phyloP scores from a whole-genome alignment of 2,113 vertebrate species.

The Chascanopsetta lugubris region DNA sequence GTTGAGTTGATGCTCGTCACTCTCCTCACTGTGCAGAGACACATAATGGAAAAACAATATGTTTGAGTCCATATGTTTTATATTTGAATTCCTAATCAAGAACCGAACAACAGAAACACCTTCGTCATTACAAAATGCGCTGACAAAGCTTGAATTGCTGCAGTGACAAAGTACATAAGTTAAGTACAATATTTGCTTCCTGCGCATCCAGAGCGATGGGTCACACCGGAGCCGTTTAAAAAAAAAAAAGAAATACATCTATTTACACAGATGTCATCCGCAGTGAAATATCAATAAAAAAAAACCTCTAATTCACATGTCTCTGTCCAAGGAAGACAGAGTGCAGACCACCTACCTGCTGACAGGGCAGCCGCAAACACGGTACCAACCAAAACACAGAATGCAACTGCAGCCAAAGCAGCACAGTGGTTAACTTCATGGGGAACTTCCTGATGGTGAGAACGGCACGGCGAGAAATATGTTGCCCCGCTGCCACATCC shows the following conservation, averaged over 20 bases:
- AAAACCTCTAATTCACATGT: conserved; percentile 26
- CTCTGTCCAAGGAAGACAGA: conserved; percentile 41
- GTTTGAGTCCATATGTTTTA: not conserved
- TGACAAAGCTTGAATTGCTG: not conserved
- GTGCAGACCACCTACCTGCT: conserved; percentile 56
- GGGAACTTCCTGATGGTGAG: conserved; percentile 35
- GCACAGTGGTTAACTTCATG: conserved; percentile 25
- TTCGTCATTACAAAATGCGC: not conserved
- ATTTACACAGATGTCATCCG: conserved; percentile 4
- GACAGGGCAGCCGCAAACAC: conserved; percentile 51
- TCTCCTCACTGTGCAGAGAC: conserved; percentile 62
- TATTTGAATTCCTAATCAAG: conserved; percentile 1
- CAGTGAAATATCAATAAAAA: conserved; percentile 7
- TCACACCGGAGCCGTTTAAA: not conserved
- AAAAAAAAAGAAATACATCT: no score
- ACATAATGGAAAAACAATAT: conserved; percentile 23
- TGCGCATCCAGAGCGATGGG: not conserved
- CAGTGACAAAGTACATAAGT: not conserved
- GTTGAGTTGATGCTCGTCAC: conserved; percentile 71
- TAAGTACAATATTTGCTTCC: not conserved
- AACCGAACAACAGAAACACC: conserved; percentile 1
- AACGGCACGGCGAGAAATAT: conserved; percentile 18
- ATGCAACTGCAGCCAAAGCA: conserved; percentile 36
- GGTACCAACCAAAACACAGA: conserved; percentile 57
- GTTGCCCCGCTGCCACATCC: conserved; percentile 23